Base-by-base conservation (phyloP, 2,113 vertebrate genomes). In the Merops nubicus region DNA sequence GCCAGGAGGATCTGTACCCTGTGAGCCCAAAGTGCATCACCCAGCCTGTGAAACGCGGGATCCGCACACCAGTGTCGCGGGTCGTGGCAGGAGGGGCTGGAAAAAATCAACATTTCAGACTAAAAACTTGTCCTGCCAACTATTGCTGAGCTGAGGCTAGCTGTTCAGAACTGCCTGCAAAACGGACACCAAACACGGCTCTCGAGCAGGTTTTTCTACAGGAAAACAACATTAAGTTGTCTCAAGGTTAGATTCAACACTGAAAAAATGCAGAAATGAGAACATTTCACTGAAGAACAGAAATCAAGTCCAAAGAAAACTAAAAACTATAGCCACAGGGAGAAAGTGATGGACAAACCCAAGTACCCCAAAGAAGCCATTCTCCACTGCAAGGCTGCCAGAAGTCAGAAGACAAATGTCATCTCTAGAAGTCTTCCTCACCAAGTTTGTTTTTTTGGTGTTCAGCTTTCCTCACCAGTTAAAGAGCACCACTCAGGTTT, bases 181-280 rank as follows among this genome's bases (percentile, higher is more conserved):
- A 93, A 95, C 29, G 70, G 93, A 95, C 20, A 81, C 45, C 63
- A 70, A 87, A 80, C 1, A 26, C 84, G 88, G 43, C 28, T n/a
- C 63, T 78, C 90, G 73, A 33, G 76, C 87, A 81, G 91, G 29
- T 64, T 96, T 83, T 65, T 85, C 85, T 94, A 94, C 21, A 96
- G 88, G 90, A 91, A 93, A 88, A 78, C 40, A 91, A 90, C 76
- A 26, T 13, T 28, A 76, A 91, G 80, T 45, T 92, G 83, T 65
- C 85, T 85, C 80, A 62, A 92, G 95, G 94, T 47, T 77, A 94
- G 90, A 83, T 51, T 86, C 74, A 95, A 91, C 67, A 72, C 76
- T 81, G 85, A 47, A 51, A 51, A 91, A 96, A 54, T 60, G 89
- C 76, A 76, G 93, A 95, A 95, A 92, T 75, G 34, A 85, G 70